Percentiles rank a stretch among this genome's conserved stretches.
phyloP scores from a whole-genome alignment of 2,888 invertebrate genomes.

The Labia minor region DNA sequence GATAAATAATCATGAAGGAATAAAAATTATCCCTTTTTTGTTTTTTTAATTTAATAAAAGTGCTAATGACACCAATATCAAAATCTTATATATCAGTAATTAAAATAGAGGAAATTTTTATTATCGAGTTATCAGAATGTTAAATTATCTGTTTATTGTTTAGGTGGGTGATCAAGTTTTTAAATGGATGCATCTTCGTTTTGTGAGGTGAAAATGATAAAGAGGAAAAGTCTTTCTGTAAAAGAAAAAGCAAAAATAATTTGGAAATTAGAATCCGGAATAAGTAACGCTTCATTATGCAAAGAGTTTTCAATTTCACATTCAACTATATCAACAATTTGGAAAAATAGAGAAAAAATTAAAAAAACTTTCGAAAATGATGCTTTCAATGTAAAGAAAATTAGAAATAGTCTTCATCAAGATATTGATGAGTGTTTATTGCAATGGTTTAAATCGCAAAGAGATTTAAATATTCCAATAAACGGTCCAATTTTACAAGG shows the following conservation, averaged over 20 bases:
- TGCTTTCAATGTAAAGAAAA: constrained; percentile 18
- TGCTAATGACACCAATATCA: too few relatives aligned
- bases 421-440: constrained; percentile 23
- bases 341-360: constrained; percentile 23
- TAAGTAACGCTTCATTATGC: constrained; percentile 19
- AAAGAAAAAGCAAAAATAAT: constrained; percentile 26
- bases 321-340: constrained; percentile 25
- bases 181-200: too few relatives aligned
- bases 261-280: constrained; percentile 23
- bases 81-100: too few relatives aligned
- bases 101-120: too few relatives aligned
- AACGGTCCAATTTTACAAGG: constrained; percentile 24
- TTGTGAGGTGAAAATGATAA: not conserved
- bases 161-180: too few relatives aligned
- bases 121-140: too few relatives aligned
- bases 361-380: constrained; percentile 26
- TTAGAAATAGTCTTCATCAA: constrained; percentile 16
- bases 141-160: too few relatives aligned
- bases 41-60: too few relatives aligned
- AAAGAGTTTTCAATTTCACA: constrained; percentile 22
- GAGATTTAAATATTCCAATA: constrained; percentile 20
- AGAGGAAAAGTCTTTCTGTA: constrained; percentile 24
- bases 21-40: too few relatives aligned
- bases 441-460: constrained; percentile 24
- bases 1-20: too few relatives aligned